Base-by-base conservation (phyloP, 2,888 invertebrate genomes). In the Hipparchia semele region DNA sequence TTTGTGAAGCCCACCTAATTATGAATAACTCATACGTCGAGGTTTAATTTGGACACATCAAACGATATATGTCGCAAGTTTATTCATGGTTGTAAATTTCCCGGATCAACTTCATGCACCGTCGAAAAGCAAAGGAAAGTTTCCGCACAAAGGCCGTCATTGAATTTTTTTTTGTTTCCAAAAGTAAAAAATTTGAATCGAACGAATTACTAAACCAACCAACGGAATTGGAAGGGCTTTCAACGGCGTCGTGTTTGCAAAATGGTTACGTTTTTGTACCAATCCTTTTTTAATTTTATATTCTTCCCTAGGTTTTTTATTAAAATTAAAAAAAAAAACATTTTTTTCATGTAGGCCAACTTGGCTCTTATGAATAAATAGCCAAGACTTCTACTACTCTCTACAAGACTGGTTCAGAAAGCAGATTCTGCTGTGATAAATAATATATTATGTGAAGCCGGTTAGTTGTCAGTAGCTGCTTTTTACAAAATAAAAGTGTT, bases 101-200 rank as follows among this genome's bases (percentile, higher is more conserved):
- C 80, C 86, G 86, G 90, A 86, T 87, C 88, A 90, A 92, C 91
- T 92, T 90, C 86, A 88, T 87, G 86, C 86, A 83, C 84, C 84
- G 84, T 77, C 81, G 86, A 87, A 90, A 91, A 86, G 85, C 89
- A 90, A 90, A 91, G 88, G 89, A 90, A 87, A 90, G 86, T 87
- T 88, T 78, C 77, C 83, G 82, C 86, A 92, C 86, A 92, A 91
- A 90, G 90, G 87, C 83, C 80, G 81, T 74, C 82, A 86, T 81
- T 85, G 83, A 84, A 77, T 83, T 82, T 90, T 82, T 90, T 89
- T 90, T 89, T 89, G 85, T 89, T 90, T 87, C 81, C 82, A 84
- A 75, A 87, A 84, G 86, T 85, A 87, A 88, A 91, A 90, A 90
- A 88, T 83, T 88, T 87, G 88, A 89, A 90, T 89, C 84, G 86